A percentile compares a stretch with the other conserved stretches of the same genome.
Evolutionary conservation across 2,113 vertebrate genomes (phyloP).

Genomic region (Delphinapterus leucas): DNA sequence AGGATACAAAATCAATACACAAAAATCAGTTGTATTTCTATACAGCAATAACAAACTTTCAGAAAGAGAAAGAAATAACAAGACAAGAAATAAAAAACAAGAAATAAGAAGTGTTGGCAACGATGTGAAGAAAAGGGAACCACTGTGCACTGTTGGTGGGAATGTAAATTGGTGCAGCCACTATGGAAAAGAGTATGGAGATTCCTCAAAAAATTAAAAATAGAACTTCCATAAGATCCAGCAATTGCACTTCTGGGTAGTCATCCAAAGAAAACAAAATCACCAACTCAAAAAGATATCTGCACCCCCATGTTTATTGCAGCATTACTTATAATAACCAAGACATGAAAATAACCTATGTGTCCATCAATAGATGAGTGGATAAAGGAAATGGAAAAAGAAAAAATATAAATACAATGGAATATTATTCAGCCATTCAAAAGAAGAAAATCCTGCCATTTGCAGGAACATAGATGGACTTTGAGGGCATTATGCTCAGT

Average conservation of each 20-base stretch:
- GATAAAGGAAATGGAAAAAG: neutral
- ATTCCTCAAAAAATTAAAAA: neutral
- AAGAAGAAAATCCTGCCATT: too few relatives aligned
- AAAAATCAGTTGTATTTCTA: neutral
- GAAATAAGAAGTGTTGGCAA: neutral
- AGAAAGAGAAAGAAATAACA: neutral
- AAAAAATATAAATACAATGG: neutral
- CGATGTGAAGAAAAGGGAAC: neutral
- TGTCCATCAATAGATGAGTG: neutral
- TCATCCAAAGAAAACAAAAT: neutral
- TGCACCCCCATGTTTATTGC: neutral
- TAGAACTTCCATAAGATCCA: neutral
- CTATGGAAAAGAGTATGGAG: neutral
- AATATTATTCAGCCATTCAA: neutral
- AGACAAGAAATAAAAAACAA: too few relatives aligned
- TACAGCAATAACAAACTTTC: neutral
- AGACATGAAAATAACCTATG: neutral
- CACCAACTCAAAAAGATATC: neutral
- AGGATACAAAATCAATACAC: neutral
- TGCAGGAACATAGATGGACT: neutral
- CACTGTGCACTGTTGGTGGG: neutral
- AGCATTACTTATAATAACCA: neutral
- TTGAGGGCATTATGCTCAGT: neutral
- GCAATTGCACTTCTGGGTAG: neutral
- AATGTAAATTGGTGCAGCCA: neutral